Evolutionary conservation across 37 sponge, comb jelly and placozoan genomes (phyloP).

Genomic region (Sycon ciliatum): DNA sequence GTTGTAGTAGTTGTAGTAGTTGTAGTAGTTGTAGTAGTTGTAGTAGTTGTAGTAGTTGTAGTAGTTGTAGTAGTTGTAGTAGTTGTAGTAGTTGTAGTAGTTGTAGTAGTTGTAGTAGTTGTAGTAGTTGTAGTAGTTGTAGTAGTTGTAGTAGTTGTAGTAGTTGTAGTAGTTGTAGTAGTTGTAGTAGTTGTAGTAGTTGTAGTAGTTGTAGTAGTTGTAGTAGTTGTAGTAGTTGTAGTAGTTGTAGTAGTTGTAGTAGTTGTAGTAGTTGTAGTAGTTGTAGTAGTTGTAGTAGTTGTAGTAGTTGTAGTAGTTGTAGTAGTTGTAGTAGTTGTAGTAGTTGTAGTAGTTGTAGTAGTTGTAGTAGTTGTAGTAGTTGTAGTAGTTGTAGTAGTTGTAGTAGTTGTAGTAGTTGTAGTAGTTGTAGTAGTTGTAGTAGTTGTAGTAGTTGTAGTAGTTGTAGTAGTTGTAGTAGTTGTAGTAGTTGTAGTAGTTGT

Average conservation of each 20-base stretch:
- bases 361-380: constrained; percentile 8
- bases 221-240: constrained; percentile 6
- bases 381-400: constrained; percentile 8
- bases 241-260: constrained; percentile 8
- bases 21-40: constrained; percentile 8
- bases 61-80: constrained; percentile 8
- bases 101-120: constrained; percentile 6
- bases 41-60: constrained; percentile 6
- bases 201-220: constrained; percentile 8
- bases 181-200: constrained; percentile 8
- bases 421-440: constrained; percentile 8
- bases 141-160: constrained; percentile 8
- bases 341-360: constrained; percentile 6
- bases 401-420: constrained; percentile 6
- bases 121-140: constrained; percentile 8
- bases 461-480: background rate
- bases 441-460: constrained; percentile 8
- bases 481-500: constrained; percentile 8
- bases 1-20: constrained; percentile 8
- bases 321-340: constrained; percentile 8
- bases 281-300: constrained; percentile 6
- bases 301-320: constrained; percentile 8
- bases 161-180: constrained; percentile 6
- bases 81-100: background rate
- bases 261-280: constrained; percentile 8